Evolutionary conservation across 1,140 invertebrate genomes (phyloP).

Genomic region (Trichonephila clavipes): DNA sequence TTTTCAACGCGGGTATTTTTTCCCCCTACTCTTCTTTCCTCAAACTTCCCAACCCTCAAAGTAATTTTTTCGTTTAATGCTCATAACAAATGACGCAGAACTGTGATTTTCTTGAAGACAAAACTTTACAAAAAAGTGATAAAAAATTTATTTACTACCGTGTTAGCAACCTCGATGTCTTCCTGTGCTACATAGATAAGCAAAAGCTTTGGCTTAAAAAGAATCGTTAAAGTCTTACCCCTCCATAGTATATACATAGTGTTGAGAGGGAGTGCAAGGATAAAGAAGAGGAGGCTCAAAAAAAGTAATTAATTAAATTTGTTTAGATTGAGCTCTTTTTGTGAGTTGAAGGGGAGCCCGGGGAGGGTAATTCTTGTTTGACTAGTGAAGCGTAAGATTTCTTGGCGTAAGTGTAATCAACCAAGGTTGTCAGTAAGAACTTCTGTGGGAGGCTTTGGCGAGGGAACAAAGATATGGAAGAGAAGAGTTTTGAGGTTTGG

Average conservation of each 20-base stretch:
- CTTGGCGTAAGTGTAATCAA: conserved; percentile 56
- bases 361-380: conserved; percentile 66
- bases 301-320: conserved; percentile 77
- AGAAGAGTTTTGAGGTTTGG: background rate
- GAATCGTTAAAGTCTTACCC: conserved; percentile 69
- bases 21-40: background rate
- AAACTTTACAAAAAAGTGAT: conserved; percentile 64
- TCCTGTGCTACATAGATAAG: conserved; percentile 71
- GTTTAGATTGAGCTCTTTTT: conserved; percentile 67
- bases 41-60: conserved; percentile 30
- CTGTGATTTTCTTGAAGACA: conserved; percentile 63
- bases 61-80: conserved; percentile 70
- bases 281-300: background rate
- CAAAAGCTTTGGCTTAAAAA: conserved; percentile 69
- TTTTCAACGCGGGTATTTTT: background rate
- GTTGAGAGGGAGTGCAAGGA: background rate
- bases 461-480: background rate
- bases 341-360: background rate
- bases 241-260: background rate
- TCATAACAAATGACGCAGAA: conserved; percentile 72
- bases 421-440: conserved; percentile 35
- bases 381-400: conserved; percentile 59
- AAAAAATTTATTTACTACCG: conserved; percentile 76
- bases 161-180: conserved; percentile 62
- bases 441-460: background rate